Conservation (phyloP, 2,888 invertebrate species). For the Zaprionus bogoriensis region DNA sequence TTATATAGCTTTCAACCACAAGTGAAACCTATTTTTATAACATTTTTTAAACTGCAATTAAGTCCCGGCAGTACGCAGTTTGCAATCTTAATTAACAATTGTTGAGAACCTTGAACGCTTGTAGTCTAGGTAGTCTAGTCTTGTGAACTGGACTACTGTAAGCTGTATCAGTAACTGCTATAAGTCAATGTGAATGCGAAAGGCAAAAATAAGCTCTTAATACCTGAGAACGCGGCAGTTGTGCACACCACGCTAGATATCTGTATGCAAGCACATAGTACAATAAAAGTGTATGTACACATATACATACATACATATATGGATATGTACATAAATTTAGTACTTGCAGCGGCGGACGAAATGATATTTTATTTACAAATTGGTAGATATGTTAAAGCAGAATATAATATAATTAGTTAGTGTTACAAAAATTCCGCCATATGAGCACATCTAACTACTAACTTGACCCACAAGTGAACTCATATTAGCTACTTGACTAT, state of each 20-base stretch:
- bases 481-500: background rate
- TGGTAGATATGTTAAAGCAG: too few species aligned
- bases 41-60: constrained; percentile 25
- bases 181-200: background rate
- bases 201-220: background rate
- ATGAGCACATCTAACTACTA: too few species aligned
- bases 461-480: too few species aligned
- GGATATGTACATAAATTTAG: background rate
- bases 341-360: too few species aligned
- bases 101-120: constrained; percentile 23
- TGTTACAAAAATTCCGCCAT: too few species aligned
- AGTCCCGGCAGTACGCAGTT: constrained; percentile 18
- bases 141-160: background rate
- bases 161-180: background rate
- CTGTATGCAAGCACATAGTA: too few species aligned
- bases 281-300: background rate
- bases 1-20: constrained; percentile 11
- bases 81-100: constrained; percentile 1
- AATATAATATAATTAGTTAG: too few species aligned
- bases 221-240: constrained; percentile 31
- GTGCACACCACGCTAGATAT: background rate
- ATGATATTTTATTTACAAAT: too few species aligned
- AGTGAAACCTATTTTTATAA: constrained; percentile 14
- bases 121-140: constrained; percentile 5
- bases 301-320: background rate